Percentiles rank a stretch among this genome's conserved stretches.
Evolutionary conservation across 2,113 vertebrate species (phyloP).

Genomic region (Pluvianellus socialis): DNA sequence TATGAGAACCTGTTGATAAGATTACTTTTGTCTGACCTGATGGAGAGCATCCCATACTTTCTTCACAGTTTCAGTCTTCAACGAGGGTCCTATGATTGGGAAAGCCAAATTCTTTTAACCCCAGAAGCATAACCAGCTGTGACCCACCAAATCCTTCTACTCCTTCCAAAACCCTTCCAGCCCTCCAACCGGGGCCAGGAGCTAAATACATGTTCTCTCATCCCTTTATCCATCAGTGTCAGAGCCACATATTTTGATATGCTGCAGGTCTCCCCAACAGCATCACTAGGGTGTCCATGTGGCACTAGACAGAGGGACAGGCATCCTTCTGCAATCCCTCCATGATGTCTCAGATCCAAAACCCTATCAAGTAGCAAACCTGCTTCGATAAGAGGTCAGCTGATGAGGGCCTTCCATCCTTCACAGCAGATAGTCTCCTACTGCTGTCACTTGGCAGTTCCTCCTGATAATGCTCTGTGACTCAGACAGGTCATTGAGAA

Average conservation of each 20-base stretch:
- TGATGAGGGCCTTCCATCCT: background rate
- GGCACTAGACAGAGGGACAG: background rate
- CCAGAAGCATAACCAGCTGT: background rate
- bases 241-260: background rate
- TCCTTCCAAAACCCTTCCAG: background rate
- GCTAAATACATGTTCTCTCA: too few species aligned
- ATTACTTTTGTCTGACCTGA: background rate
- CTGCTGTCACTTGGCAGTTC: background rate
- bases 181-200: background rate
- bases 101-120: background rate
- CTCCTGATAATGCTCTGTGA: background rate
- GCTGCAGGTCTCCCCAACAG: background rate
- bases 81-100: background rate
- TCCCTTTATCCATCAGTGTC: background rate
- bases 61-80: background rate
- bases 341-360: background rate
- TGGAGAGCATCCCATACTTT: background rate
- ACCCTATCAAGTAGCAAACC: background rate
- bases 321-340: background rate
- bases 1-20: background rate
- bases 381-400: background rate
- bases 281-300: background rate
- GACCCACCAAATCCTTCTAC: background rate
- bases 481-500: background rate
- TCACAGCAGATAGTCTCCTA: background rate